Evolutionary conservation across 1,140 invertebrate genomes (phyloP).

Genomic region (Scaptodrosophila lebanonensis): DNA sequence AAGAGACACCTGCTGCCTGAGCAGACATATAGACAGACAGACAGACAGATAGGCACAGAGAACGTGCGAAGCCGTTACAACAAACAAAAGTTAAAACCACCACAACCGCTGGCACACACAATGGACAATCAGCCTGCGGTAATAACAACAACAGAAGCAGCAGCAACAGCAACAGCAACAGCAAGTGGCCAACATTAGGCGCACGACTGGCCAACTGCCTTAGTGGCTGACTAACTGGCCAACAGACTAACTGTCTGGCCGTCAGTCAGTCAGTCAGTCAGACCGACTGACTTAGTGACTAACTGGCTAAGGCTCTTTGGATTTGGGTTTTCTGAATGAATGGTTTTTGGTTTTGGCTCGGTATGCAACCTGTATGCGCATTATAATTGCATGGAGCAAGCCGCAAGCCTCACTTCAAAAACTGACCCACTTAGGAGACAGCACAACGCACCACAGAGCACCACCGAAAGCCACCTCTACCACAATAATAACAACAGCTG

Average conservation of each 20-base stretch:
- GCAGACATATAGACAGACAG: background rate
- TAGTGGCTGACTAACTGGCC: too few relatives aligned
- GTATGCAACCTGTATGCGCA: constrained; percentile 52
- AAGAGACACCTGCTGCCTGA: constrained; percentile 54
- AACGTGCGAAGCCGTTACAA: constrained; percentile 36
- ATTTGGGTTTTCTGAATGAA: background rate
- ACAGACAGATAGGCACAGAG: too few relatives aligned
- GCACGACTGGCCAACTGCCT: too few relatives aligned
- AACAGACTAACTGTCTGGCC: too few relatives aligned
- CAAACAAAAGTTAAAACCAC: constrained; percentile 7
- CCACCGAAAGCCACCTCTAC: background rate
- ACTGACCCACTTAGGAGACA: constrained; percentile 55
- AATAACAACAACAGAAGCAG: background rate
- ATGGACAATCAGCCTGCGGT: constrained; percentile 32
- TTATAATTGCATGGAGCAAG: constrained; percentile 54
- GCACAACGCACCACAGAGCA: constrained; percentile 12
- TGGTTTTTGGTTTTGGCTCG: constrained; percentile 14
- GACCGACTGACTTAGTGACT: too few relatives aligned
- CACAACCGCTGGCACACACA: constrained; percentile 25
- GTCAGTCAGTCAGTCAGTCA: too few relatives aligned
- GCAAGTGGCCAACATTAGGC: background rate
- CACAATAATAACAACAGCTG: too few relatives aligned
- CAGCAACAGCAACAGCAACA: background rate
- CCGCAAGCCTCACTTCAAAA: constrained; percentile 39
- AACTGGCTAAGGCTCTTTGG: too few relatives aligned